These are phyloP conservation scores for Acholoe squamosa DNA, from an alignment of 2,888 invertebrate genomes.

Conservation along the genomic window DNA sequence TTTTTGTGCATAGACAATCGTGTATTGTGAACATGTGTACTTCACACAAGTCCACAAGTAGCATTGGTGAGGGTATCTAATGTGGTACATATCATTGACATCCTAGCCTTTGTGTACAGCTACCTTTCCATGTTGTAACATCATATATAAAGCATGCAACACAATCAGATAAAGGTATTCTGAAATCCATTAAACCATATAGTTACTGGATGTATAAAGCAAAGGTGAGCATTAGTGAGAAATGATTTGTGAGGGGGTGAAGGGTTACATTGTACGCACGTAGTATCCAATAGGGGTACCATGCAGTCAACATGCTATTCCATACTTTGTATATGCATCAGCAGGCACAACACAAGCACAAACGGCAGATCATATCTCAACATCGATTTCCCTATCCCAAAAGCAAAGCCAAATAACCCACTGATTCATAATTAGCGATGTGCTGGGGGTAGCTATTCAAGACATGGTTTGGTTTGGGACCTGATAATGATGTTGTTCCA, in stretches of 20 bases:
- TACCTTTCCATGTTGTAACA: too few species aligned
- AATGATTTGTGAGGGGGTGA: too few species aligned
- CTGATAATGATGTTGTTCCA: constrained; percentile 35
- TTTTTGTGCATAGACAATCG: too few species aligned
- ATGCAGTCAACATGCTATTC: not conserved
- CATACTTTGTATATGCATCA: not conserved
- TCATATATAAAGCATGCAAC: too few species aligned
- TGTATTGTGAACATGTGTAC: too few species aligned
- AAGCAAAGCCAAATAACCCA: not conserved
- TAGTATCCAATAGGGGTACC: not conserved
- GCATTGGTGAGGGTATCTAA: too few species aligned
- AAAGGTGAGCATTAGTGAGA: not conserved
- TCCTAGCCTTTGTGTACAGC: too few species aligned
- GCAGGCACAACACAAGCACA: not conserved
- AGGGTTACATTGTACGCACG: too few species aligned
- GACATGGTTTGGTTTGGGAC: not conserved
- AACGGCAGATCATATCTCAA: not conserved
- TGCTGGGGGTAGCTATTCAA: not conserved
- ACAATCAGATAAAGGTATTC: not conserved
- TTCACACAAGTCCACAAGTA: too few species aligned
- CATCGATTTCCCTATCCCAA: not conserved
- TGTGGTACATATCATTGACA: too few species aligned
- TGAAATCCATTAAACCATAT: not conserved
- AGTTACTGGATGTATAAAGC: not conserved
- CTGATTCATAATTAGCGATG: constrained; percentile 21